These are phyloP conservation scores for Ariopsis seemanni DNA, from an alignment of 2,113 vertebrate genomes.

Conservation along the genomic window DNA sequence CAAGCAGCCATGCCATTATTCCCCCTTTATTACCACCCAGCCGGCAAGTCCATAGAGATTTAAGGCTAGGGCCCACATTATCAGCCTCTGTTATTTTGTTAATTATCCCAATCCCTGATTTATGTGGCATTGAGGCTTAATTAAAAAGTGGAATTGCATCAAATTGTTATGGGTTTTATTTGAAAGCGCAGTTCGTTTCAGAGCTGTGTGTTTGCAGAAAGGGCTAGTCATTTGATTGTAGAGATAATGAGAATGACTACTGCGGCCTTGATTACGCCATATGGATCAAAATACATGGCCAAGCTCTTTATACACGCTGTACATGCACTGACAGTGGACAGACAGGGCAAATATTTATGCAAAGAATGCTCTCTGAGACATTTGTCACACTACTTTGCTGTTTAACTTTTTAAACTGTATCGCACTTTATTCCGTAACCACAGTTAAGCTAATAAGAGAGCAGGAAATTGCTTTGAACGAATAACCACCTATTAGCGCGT, in stretches of 20 bases:
- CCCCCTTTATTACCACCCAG: slow-evolving; percentile 50
- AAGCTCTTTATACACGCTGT: neutral
- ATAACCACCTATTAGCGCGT: neutral
- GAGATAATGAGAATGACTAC: slow-evolving; percentile 35
- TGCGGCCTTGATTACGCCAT: slow-evolving; percentile 3
- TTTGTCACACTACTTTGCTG: neutral
- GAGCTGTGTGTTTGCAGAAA: slow-evolving; percentile 57
- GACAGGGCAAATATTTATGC: neutral
- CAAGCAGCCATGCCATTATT: slow-evolving; percentile 51
- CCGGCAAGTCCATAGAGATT: slow-evolving; percentile 43
- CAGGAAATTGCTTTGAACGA: neutral
- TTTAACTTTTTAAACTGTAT: neutral
- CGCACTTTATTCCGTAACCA: neutral
- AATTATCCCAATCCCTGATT: slow-evolving; percentile 55
- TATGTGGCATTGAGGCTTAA: slow-evolving; percentile 51
- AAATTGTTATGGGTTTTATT: slow-evolving; percentile 47
- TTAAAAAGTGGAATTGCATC: slow-evolving; percentile 53
- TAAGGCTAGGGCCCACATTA: slow-evolving; percentile 45
- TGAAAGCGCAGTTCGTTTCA: slow-evolving; percentile 15
- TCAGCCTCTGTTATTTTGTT: slow-evolving; percentile 57
- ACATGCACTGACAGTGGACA: neutral
- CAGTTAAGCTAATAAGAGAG: neutral
- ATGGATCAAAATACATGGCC: slow-evolving; percentile 14
- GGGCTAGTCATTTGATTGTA: slow-evolving; percentile 40
- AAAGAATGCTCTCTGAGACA: neutral